These are phyloP conservation scores for Acrocephalus scirpaceus DNA, from an alignment of 2,797 vertebrate genomes.

Conservation along the genomic window DNA sequence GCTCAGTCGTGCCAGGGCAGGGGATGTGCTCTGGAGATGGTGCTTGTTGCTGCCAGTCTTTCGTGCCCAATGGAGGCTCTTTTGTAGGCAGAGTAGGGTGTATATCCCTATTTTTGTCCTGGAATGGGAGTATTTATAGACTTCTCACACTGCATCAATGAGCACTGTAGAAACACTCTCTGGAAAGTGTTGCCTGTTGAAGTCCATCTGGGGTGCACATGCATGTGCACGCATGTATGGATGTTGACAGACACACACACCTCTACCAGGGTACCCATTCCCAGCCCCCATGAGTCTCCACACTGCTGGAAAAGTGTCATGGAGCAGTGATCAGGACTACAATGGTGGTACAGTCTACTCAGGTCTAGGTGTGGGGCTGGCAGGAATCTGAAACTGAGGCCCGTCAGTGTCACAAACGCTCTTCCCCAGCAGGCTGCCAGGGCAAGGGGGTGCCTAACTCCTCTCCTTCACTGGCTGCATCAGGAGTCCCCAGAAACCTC, in stretches of 20 bases:
- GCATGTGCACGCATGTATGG: background rate
- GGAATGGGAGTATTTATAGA: conserved; percentile 47
- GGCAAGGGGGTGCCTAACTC: background rate
- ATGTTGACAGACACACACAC: accelerated
- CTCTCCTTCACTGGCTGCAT: background rate
- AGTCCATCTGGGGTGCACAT: background rate
- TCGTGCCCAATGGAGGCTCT: background rate
- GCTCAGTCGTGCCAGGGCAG: background rate
- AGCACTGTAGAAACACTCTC: background rate
- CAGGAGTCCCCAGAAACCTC: background rate
- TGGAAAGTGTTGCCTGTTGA: background rate
- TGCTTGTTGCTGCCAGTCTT: background rate
- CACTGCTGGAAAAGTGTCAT: background rate
- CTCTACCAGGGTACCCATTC: background rate
- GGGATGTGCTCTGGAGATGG: background rate
- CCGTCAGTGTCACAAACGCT: accelerated
- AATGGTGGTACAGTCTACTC: background rate
- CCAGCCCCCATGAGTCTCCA: background rate
- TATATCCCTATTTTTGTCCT: conserved; percentile 50
- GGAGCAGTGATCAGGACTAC: background rate
- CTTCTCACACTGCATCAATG: background rate
- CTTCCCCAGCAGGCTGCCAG: background rate
- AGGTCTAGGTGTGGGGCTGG: background rate
- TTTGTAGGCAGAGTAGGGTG: background rate
- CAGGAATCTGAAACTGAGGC: background rate